Percentiles rank a stretch among this genome's conserved stretches.
phyloP scores from a whole-genome alignment of 92 coral and sea anemone species.

The Desmophyllum pertusum region DNA sequence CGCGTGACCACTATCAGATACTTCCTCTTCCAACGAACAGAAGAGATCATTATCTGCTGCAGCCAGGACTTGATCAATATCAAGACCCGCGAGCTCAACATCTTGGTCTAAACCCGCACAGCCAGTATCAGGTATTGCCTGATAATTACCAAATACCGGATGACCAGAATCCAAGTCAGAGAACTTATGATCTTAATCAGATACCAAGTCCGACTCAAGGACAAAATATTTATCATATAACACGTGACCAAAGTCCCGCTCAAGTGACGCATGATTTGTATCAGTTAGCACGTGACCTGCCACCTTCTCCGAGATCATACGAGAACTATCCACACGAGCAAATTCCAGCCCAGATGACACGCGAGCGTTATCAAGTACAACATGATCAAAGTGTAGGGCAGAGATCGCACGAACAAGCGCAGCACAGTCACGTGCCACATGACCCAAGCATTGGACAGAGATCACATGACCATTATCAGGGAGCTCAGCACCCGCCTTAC shows the following conservation, averaged over 20 bases:
- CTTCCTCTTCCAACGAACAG: constrained; percentile 44
- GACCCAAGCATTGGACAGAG: constrained; percentile 36
- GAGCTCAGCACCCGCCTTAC: constrained; percentile 15
- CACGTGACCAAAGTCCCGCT: constrained; percentile 16
- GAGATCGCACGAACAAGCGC: constrained; percentile 30
- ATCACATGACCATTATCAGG: constrained; percentile 31
- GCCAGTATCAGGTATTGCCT: constrained; percentile 17
- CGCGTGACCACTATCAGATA: constrained; percentile 48
- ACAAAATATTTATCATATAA: constrained; percentile 1
- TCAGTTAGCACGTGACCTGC: constrained; percentile 33
- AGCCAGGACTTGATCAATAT: constrained; percentile 35
- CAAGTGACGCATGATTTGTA: background rate
- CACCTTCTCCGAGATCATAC: constrained; percentile 9
- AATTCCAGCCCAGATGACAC: constrained; percentile 1
- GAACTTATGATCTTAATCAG: constrained; percentile 9
- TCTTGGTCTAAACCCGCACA: constrained; percentile 5
- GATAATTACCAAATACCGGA: constrained; percentile 9
- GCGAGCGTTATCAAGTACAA: constrained; percentile 6
- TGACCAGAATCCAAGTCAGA: constrained; percentile 13
- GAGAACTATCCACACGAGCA: constrained; percentile 37
- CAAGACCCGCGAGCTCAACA: constrained; percentile 20
- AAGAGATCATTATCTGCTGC: constrained; percentile 29
- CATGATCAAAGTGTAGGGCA: constrained; percentile 5
- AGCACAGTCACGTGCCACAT: constrained; percentile 13
- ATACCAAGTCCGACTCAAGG: constrained; percentile 25